Conservation (phyloP, 1,140 invertebrate species). For the Phenacoccus solenopsis region DNA sequence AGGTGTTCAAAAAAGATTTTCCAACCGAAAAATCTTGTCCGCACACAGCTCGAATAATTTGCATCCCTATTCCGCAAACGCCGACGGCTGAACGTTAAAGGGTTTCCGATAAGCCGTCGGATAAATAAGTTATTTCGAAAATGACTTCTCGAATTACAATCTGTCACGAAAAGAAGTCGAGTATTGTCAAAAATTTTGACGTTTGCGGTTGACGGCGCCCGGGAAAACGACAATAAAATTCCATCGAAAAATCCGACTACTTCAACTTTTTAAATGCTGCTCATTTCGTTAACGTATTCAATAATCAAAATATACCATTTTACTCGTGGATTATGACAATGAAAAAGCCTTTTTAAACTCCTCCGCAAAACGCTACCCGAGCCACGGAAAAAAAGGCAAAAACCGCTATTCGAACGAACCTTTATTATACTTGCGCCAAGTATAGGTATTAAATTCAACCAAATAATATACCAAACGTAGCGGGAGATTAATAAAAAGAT, state of each 20-base stretch:
- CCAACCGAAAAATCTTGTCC: too few relatives aligned
- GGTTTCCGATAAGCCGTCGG: not conserved
- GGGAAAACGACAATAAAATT: not conserved
- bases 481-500: too few relatives aligned
- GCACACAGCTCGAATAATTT: too few relatives aligned
- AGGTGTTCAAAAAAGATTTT: too few relatives aligned
- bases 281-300: not conserved
- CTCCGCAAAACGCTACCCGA: too few relatives aligned
- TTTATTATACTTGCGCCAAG: too few relatives aligned
- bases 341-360: not conserved
- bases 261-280: not conserved
- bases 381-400: too few relatives aligned
- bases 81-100: not conserved
- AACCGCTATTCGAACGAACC: too few relatives aligned
- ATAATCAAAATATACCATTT: not conserved
- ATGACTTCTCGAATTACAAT: not conserved
- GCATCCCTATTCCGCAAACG: too few relatives aligned
- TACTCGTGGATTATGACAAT: not conserved
- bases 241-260: not conserved
- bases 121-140: not conserved
- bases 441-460: too few relatives aligned
- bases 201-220: not conserved
- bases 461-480: too few relatives aligned
- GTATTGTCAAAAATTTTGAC: conserved; percentile 3
- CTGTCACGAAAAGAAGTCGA: not conserved